A percentile compares a stretch with the other conserved stretches of the same genome.
Evolutionary conservation across 1,140 invertebrate genomes (phyloP).

Genomic region (Drosophila takahashii): DNA sequence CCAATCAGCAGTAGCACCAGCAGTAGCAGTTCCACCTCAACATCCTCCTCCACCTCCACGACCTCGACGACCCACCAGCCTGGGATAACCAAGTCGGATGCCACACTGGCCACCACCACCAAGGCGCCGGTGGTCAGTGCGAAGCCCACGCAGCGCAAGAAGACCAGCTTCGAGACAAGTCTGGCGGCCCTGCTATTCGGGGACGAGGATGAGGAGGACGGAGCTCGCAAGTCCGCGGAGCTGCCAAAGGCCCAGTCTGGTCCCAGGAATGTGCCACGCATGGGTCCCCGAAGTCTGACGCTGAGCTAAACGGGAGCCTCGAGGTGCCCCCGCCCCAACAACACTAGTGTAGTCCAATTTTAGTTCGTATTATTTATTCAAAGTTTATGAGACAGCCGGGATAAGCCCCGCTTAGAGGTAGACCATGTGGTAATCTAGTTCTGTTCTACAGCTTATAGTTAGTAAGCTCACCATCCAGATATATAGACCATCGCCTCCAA

Average conservation of each 20-base stretch:
- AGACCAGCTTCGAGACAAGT: constrained; percentile 78
- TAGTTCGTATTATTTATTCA: constrained; percentile 74
- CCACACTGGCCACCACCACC: constrained; percentile 36
- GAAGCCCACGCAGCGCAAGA: constrained; percentile 58
- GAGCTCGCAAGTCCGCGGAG: constrained; percentile 57
- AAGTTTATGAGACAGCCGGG: constrained; percentile 35
- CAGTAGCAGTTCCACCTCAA: constrained; percentile 24
- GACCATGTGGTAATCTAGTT: constrained; percentile 64
- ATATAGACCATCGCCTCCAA: constrained; percentile 43
- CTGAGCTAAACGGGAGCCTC: constrained; percentile 38
- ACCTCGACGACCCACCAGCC: constrained; percentile 40
- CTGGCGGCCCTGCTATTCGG: constrained; percentile 78
- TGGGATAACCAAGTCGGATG: constrained; percentile 32
- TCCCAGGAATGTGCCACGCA: constrained; percentile 70
- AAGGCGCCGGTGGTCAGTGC: constrained; percentile 25
- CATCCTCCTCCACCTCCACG: constrained; percentile 34
- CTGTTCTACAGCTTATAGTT: constrained; percentile 58
- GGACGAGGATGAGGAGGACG: constrained; percentile 70
- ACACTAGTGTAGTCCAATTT: constrained; percentile 62
- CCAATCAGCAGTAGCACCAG: constrained; percentile 31
- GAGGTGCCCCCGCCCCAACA: too few relatives aligned
- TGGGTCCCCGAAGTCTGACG: constrained; percentile 74
- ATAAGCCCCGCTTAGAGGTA: constrained; percentile 20
- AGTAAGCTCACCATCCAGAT: constrained; percentile 43
- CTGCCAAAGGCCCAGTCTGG: constrained; percentile 39